Evolutionary conservation across 2,797 vertebrate species (phyloP), one percentile per base, ranked within the genome.

Genomic region (Sciaenops ocellatus): DNA sequence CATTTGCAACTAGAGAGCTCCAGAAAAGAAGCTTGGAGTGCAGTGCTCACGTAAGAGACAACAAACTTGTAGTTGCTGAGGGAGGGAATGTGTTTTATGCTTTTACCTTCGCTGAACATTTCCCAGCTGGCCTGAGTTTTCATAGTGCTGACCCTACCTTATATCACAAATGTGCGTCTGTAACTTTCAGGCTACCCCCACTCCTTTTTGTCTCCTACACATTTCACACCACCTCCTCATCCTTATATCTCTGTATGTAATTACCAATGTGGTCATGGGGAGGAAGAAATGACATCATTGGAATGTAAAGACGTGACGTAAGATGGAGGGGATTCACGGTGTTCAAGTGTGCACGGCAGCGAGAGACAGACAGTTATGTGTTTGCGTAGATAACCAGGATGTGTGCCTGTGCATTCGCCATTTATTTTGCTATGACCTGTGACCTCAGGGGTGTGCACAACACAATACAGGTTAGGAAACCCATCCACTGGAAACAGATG

Each of bases 251-350:
- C 44, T 47, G 69, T 61, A 57, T 69, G 28, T 65, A 71, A 85
- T 81, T 42, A 46, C 7, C 16, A 2, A 74, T 83, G 78, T 79
- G 54, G 42, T 69, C 71, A 79, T 50, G 30, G 54, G 51, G 57
- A 61, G 63, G 73, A 73, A 59, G 60, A 46, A 64, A 56, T 86
- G 22, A 78, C 71, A 71, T 72, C 54, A 85, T 4, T 69, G 73
- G 57, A 72, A 78, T 73, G 51, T 3, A 30, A 28, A 48, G 4
- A 46, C 13, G 15, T 44, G 51, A 66, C 26, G 52, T 50, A 20
- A 15, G 0, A 47, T 5, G 46, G 24, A 48, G 6, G 54, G 69
- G 28, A 60, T 70, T 54, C 3, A 62, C n/a, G n/a, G n/a, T 76
- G 30, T 56, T 18, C 8, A 3, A n/a, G 10, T 62, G 51, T 17